Conservation (phyloP, 2,797 vertebrate species). For the Pogonophryne albipinna region DNA sequence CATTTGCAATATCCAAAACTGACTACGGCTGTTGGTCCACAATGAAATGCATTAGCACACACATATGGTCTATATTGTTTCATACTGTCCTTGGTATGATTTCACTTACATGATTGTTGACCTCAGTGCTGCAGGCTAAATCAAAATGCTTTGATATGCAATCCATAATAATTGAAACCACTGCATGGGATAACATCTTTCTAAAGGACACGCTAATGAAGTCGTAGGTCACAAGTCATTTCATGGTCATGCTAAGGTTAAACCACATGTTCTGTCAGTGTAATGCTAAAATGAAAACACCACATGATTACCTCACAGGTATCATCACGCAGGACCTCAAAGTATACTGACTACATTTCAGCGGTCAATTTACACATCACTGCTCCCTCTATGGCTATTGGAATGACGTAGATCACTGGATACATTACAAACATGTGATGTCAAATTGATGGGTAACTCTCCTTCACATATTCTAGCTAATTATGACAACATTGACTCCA, state of each 20-base stretch:
- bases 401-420: neutral
- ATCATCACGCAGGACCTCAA: conserved; percentile 1
- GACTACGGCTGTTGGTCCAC: neutral
- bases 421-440: neutral
- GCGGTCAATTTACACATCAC: neutral
- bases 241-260: conserved; percentile 40
- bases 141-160: conserved; percentile 42
- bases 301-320: neutral
- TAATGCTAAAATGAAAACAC: conserved; percentile 10
- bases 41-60: neutral
- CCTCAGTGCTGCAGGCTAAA: conserved; percentile 30
- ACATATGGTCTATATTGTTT: neutral
- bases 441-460: neutral
- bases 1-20: neutral
- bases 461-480: neutral
- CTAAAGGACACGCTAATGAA: conserved; percentile 29
- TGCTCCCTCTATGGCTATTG: neutral
- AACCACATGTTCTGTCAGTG: conserved; percentile 12
- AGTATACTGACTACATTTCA: neutral
- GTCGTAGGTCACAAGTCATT: conserved; percentile 14
- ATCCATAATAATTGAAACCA: conserved; percentile 41
- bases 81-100: conserved; percentile 42
- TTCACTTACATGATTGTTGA: conserved; percentile 16
- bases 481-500: neutral
- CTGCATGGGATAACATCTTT: conserved; percentile 19